Percentiles rank a stretch among this genome's conserved stretches.
Conservation (phyloP, 2,888 invertebrate species). For the Chironomus riparius region DNA sequence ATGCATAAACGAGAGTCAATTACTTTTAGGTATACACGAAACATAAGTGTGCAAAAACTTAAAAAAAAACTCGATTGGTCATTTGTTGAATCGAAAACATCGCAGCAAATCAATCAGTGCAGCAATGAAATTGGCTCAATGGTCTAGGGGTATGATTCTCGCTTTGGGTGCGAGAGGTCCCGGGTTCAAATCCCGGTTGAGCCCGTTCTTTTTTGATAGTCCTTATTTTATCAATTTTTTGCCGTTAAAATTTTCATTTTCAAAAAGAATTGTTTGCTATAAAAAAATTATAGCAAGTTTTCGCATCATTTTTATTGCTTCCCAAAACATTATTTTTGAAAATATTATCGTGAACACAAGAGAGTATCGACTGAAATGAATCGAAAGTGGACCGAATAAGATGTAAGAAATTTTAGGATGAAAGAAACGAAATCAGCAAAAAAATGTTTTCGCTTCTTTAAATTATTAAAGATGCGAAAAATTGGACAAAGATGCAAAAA, state of each 20-base stretch:
- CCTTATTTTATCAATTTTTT: background rate
- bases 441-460: background rate
- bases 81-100: no score
- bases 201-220: constrained; percentile 37
- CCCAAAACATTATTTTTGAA: no score
- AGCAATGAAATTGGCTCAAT: constrained; percentile 45
- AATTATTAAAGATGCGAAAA: background rate
- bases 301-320: no score
- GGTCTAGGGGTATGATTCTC: constrained; percentile 61
- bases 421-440: background rate
- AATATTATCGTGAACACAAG: no score
- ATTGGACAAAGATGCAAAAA: constrained; percentile 29
- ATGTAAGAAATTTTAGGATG: background rate
- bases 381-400: no score
- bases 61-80: no score
- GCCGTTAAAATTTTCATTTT: no score
- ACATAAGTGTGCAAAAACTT: no score
- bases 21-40: no score
- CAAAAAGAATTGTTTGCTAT: constrained; percentile 3
- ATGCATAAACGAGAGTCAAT: no score
- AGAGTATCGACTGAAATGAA: no score
- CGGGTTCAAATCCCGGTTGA: constrained; percentile 60
- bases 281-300: background rate
- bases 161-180: constrained; percentile 60
- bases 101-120: no score